Evolutionary conservation across 2,113 vertebrate species (phyloP).

Genomic region (Dicrurus megarhynchus): DNA sequence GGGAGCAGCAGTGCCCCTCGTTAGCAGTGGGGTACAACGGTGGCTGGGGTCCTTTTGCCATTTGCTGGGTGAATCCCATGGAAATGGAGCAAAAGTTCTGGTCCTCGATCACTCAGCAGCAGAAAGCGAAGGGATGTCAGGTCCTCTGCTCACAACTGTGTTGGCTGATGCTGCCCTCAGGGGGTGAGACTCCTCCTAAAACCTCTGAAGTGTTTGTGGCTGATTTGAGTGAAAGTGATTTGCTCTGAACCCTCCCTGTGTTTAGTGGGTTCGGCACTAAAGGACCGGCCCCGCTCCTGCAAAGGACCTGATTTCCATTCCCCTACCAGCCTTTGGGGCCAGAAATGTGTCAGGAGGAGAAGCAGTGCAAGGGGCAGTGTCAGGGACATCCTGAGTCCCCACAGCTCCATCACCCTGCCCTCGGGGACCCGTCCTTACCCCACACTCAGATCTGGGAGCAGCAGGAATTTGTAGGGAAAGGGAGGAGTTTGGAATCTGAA

Average conservation of each 20-base stretch:
- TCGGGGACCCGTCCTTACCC: neutral
- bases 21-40: neutral
- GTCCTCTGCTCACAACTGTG: conserved; percentile 36
- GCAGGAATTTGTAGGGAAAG: neutral
- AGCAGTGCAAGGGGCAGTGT: neutral
- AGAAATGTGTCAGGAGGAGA: neutral
- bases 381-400: neutral
- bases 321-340: neutral
- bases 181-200: conserved; percentile 51
- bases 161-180: conserved; percentile 64
- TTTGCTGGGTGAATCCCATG: neutral
- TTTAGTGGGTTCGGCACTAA: neutral
- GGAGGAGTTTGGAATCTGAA: neutral
- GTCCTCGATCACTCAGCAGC: neutral
- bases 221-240: conserved; percentile 40
- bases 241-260: neutral
- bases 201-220: neutral
- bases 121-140: neutral
- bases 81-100: neutral
- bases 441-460: accelerated
- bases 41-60: neutral
- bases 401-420: neutral
- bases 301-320: neutral
- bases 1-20: neutral
- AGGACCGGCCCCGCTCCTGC: neutral